A percentile compares a stretch with the other conserved stretches of the same genome.
Evolutionary conservation across 2,113 vertebrate genomes (phyloP).

Genomic region (Syngnathoides biaculeatus): DNA sequence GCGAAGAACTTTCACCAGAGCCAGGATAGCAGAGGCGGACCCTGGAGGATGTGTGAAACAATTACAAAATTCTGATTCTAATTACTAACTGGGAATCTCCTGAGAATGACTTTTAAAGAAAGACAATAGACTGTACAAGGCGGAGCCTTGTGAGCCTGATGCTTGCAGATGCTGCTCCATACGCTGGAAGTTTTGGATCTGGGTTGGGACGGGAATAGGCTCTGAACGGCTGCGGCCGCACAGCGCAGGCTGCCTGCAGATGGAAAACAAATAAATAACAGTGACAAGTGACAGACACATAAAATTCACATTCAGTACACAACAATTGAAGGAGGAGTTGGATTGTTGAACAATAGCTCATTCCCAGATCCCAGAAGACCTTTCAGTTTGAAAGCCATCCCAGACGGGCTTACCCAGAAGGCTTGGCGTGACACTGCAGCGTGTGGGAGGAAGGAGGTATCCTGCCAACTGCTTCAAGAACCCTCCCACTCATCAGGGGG

Average conservation of each 20-base stretch:
- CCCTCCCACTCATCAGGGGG: slow-evolving; percentile 74
- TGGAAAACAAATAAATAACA: slow-evolving; percentile 24
- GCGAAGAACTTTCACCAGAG: slow-evolving; percentile 70
- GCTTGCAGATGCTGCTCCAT: slow-evolving; percentile 88
- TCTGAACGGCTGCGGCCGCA: slow-evolving; percentile 76
- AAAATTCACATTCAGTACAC: background rate
- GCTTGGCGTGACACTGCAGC: slow-evolving; percentile 74
- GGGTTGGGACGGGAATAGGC: slow-evolving; percentile 91
- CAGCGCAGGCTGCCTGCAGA: slow-evolving; percentile 69
- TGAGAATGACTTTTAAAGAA: background rate
- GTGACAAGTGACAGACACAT: too few species aligned
- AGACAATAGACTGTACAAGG: slow-evolving; percentile 61
- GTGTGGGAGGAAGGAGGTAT: slow-evolving; percentile 77
- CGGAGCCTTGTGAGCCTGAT: slow-evolving; percentile 64
- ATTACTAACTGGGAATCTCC: background rate
- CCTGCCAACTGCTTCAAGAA: slow-evolving; percentile 71
- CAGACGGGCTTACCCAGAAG: slow-evolving; percentile 73
- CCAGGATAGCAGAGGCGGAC: slow-evolving; percentile 65
- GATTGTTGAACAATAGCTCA: background rate
- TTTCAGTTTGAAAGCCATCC: slow-evolving; percentile 3
- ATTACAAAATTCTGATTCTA: too few species aligned
- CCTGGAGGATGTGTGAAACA: slow-evolving; percentile 60
- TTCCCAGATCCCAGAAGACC: background rate
- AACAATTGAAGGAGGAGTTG: background rate
- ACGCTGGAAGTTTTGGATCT: slow-evolving; percentile 90